Evolutionary conservation across 2,888 invertebrate species (phyloP).

Genomic region (Agapostemon virescens): DNA sequence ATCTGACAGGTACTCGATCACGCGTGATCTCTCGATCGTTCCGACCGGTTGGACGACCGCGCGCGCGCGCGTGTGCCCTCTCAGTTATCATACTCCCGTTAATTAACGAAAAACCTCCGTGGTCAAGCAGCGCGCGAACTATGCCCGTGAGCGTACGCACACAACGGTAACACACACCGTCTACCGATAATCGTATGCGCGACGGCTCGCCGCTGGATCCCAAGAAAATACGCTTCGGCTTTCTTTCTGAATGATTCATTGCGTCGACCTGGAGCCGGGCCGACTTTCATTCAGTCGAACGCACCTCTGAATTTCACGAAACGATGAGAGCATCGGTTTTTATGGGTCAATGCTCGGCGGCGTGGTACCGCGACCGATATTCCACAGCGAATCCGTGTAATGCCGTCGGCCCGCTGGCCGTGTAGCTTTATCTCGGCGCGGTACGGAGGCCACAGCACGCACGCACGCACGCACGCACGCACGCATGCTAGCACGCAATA

Average conservation of each 20-base stretch:
- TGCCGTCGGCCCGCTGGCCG: constrained; percentile 6
- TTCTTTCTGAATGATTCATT: constrained; percentile 29
- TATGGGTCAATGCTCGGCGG: constrained; percentile 1
- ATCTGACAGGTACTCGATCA: constrained; percentile 63
- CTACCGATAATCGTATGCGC: neutral
- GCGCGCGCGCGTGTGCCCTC: neutral
- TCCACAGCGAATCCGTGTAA: constrained; percentile 18
- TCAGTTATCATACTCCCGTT: neutral
- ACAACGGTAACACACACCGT: neutral
- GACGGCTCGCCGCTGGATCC: neutral
- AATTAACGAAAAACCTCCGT: constrained; percentile 4
- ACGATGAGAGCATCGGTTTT: neutral
- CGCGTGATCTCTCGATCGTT: constrained; percentile 51
- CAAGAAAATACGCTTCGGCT: neutral
- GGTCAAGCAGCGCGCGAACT: neutral
- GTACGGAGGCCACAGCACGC: neutral
- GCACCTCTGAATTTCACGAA: constrained; percentile 12
- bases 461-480: neutral
- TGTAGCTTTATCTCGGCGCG: constrained; percentile 43
- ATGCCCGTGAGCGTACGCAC: neutral
- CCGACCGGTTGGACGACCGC: neutral
- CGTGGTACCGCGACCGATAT: neutral
- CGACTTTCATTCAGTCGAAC: constrained; percentile 35
- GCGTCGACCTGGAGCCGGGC: neutral
- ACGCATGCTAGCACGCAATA: too few species aligned